These are phyloP conservation scores for Palythoa grandiflora DNA, from an alignment of 92 coral and sea anemone genomes.

Conservation along the genomic window DNA sequence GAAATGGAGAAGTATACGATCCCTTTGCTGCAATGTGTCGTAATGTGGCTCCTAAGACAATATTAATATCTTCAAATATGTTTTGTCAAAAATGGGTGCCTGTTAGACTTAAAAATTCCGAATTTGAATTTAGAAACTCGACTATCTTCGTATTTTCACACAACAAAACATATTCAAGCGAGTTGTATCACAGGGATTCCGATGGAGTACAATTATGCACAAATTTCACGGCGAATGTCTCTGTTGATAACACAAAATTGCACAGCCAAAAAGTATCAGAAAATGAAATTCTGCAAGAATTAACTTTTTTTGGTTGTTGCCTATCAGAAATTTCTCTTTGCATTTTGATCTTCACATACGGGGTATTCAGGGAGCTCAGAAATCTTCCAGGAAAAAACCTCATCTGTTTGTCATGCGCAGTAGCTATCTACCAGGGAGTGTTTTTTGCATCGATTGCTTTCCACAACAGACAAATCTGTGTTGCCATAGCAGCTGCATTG, in stretches of 20 bases:
- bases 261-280: not conserved
- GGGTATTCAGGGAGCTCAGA: conserved; percentile 26
- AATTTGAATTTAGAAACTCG: conserved; percentile 19
- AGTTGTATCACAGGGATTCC: not conserved
- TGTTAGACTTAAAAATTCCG: conserved; percentile 4
- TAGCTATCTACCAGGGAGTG: conserved; percentile 30
- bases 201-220: conserved; percentile 26
- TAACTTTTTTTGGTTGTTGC: conserved; percentile 18
- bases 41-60: not conserved
- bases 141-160: conserved; percentile 20
- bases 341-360: conserved; percentile 29
- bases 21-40: conserved; percentile 20
- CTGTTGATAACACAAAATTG: not conserved
- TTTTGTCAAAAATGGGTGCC: not conserved
- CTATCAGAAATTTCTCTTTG: conserved; percentile 35
- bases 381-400: conserved; percentile 39
- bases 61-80: not conserved
- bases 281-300: not conserved
- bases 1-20: conserved; percentile 6
- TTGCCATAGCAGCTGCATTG: conserved; percentile 10
- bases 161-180: conserved; percentile 11
- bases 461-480: not conserved
- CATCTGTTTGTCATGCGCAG: conserved; percentile 19
- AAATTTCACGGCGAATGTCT: conserved; percentile 6
- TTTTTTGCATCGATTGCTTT: conserved; percentile 9